Base-by-base conservation (phyloP, 2,888 invertebrate species). In the Pseudanteris insignis region DNA sequence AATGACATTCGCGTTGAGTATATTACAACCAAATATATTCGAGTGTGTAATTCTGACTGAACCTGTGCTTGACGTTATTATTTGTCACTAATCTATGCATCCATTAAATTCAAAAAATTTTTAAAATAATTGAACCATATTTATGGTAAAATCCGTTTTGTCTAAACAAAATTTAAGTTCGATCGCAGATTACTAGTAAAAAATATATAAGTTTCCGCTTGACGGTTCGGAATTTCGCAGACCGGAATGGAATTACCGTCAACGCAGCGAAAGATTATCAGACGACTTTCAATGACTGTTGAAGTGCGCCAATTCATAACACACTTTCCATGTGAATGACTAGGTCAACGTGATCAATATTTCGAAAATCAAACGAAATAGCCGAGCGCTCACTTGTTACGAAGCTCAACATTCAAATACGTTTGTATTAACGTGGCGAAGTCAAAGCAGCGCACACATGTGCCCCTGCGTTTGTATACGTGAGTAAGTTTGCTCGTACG, bases 321-420 rank as follows among this genome's bases (percentile, higher is more conserved):
- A 34, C 46, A 33, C 38, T 47, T 55, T 55, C 40, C 40, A 10
- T 36, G 26, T 37, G 21, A 30, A 14, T 18, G 57, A 58, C 50
- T 44, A 37, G 57, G 48, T 58, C 57, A 58, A 58, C 57, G 50
- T 43, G 38, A 58, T 48, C 48, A 44, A 58, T 57, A 58, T 50
- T 58, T 50, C 21, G 43, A 26, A 58, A 58, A 58, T 58, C 37
- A 24, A 24, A 12, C 38, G 29, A 38, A 46, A 41, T 33, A 33
- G 44, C 26, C 18, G n/a, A 11, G 53, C 37, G 30, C 18, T 13
- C 12, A n/a, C 8, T 13, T 13, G 38, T 29, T 33, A 38, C 32
- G 1, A 21, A 26, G 18, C 24, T 18, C 15, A 24, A 24, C 37
- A 47, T 32, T 48, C 25, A 38, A 48, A 48, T 32, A 10, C 6